Base-by-base conservation (phyloP, 2,113 vertebrate genomes). In the Hirundichthys speculiger region DNA sequence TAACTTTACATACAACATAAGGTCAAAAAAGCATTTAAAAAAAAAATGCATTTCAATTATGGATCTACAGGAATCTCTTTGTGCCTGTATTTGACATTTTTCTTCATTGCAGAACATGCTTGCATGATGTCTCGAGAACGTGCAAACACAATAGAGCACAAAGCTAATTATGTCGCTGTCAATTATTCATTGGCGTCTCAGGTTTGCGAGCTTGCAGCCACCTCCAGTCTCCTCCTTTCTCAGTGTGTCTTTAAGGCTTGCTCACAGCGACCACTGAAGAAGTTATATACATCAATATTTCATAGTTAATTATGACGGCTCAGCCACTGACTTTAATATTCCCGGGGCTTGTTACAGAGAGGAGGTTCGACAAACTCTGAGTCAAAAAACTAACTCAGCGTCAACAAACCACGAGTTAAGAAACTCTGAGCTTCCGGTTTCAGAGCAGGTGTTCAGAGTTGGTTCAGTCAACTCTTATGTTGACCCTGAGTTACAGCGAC, bases 201-300 rank as follows among this genome's bases (percentile, higher is more conserved):
- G 81, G 77, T 84, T 86, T 24, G 58, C 77, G 45, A 79, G 82
- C 74, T 77, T 8, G 41, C 66, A 79, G 62, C 64, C 70, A 71
- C 68, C 71, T 65, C 78, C 66, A 48, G 79, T 82, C 83, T 86
- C 69, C 50, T 79, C 60, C 69, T 86, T 21, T 57, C 25, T 58
- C 54, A 25, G 63, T 72, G 41, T 84, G 65, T 86, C 73, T 83
- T 77, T 47, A 84, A 88, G 79, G 68, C 84, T 67, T 39, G 74
- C 75, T 75, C 40, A 53, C 61, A 67, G 73, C 47, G 79, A 82
- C 82, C 84, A 84, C 80, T 85, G 80, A 60, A 80, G 77, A 84
- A 83, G 85, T 88, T 88, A 83, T 57, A 60, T 14, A 52, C 88
- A 92, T 93, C 79, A 90, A 92, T 92, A 91, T 92, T 92, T 92